Evolutionary conservation across 92 coral and sea anemone genomes (phyloP), one percentile per base, ranked within the genome.

Genomic region (Siderastrea radians): DNA sequence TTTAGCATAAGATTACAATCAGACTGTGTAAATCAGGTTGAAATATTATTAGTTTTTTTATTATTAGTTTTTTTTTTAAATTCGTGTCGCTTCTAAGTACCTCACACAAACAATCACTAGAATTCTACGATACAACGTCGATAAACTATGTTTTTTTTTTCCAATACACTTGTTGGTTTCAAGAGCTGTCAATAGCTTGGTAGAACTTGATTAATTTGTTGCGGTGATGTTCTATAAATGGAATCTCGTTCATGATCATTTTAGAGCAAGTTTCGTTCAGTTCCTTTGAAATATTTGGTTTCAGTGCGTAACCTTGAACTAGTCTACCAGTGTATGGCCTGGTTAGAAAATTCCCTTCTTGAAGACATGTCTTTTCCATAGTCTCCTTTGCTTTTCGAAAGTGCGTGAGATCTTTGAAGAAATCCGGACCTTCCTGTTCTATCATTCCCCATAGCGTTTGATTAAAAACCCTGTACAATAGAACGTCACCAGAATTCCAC

Each of bases 401-500:
- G 6, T 65, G 43, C 52, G 49, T 48, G 58, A 95, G 86, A 49
- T 95, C 98, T 2, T 91, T 86, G 68, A 79, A 90, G 72, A 95
- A 95, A 6, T 59, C 91, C 3, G 91, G 68, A 0, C 98, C 98
- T 60, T 95, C 93, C 8, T 26, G 57, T 9, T 72, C 60, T 45
- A 95, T 89, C 77, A 59, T 93, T 64, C 72, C 16, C 96, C 98
- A 95, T 3, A 95, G 87, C 62, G 94, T 84, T 19, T 82, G 83
- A 16, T 95, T 95, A 74, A 93, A 95, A 8, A 49, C 16, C 1
- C 88, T 64, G 51, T 93, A 95, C 62, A 95, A 85, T 77, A 81
- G 53, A 3, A 60, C 61, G 58, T 95, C 98, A 3, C 92, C 98
- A 14, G 64, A 46, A 66, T 95, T 93, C 98, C 98, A 95, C 3